Evolutionary conservation across 2,888 invertebrate species (phyloP).

Genomic region (Microctonus aethiopoides): DNA sequence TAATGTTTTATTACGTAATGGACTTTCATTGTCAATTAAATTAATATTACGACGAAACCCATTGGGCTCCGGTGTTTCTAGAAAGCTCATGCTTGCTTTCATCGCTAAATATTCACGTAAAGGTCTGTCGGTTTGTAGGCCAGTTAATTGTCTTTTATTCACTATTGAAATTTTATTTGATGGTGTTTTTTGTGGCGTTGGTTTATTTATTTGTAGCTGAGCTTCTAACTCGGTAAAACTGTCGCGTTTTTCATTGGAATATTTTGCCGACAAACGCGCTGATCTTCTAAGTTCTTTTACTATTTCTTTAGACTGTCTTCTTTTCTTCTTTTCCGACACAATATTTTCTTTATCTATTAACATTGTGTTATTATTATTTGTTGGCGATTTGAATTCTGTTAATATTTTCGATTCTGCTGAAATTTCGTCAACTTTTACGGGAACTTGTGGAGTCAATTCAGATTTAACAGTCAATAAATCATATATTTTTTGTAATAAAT

Average conservation of each 20-base stretch:
- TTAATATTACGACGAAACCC: not conserved
- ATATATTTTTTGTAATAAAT: not conserved
- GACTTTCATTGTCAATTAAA: not conserved
- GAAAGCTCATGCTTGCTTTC: slow-evolving; percentile 24
- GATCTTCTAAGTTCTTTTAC: slow-evolving; percentile 4
- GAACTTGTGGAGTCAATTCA: not conserved
- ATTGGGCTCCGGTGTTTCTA: slow-evolving; percentile 28
- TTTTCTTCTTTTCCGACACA: not conserved
- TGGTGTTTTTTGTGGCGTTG: not conserved
- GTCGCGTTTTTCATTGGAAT: not conserved
- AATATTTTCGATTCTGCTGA: not conserved
- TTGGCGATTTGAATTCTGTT: not conserved
- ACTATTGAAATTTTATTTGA: not conserved
- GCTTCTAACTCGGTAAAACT: slow-evolving; percentile 6
- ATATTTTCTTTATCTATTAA: not conserved
- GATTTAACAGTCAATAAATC: not conserved
- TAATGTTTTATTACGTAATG: slow-evolving; percentile 9
- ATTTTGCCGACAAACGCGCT: not conserved
- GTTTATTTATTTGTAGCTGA: not conserved
- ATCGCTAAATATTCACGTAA: slow-evolving; percentile 27
- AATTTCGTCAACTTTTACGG: not conserved
- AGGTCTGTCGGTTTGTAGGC: slow-evolving; percentile 12
- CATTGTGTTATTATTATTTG: not conserved
- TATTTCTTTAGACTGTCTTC: not conserved
- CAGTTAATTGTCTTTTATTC: not conserved